A percentile compares a stretch with the other conserved stretches of the same genome.
Conservation (phyloP, 1,140 invertebrate genomes). For the Drosophila setifemur region DNA sequence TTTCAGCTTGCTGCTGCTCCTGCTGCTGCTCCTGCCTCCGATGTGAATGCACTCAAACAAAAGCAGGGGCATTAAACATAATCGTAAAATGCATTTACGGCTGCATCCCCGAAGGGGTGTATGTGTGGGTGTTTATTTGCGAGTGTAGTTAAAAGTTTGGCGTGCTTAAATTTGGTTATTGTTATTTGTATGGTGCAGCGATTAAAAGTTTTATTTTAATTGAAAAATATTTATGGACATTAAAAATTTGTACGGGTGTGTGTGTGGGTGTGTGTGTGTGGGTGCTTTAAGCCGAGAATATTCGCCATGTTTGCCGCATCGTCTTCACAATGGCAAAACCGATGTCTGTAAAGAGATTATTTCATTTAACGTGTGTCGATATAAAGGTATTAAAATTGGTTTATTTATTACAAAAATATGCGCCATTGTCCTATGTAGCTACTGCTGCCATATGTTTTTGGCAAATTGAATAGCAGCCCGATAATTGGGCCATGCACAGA, state of each 20-base stretch:
- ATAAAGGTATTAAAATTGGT: background rate
- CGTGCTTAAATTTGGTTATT: constrained; percentile 47
- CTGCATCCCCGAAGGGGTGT: background rate
- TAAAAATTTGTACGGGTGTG: constrained; percentile 25
- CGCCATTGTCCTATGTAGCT: background rate
- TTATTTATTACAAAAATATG: constrained; percentile 6
- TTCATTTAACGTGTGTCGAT: constrained; percentile 9
- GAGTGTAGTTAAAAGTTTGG: constrained; percentile 34
- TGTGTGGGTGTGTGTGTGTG: background rate
- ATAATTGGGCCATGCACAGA: background rate
- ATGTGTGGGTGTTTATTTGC: background rate
- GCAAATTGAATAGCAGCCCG: background rate
- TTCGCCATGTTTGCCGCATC: background rate
- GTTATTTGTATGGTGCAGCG: constrained; percentile 38
- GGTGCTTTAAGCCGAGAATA: background rate
- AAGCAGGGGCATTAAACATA: constrained; percentile 37
- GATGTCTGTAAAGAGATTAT: constrained; percentile 2
- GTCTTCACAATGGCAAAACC: constrained; percentile 8
- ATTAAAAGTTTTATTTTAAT: constrained; percentile 57
- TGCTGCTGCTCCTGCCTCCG: background rate
- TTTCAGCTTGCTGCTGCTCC: constrained; percentile 19
- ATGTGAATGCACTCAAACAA: constrained; percentile 40
- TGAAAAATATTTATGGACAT: constrained; percentile 47
- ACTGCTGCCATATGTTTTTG: too few relatives aligned
- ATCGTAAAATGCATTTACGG: constrained; percentile 53